Base-by-base conservation (phyloP, 2,888 invertebrate genomes). In the Cylindroiulus punctatus region DNA sequence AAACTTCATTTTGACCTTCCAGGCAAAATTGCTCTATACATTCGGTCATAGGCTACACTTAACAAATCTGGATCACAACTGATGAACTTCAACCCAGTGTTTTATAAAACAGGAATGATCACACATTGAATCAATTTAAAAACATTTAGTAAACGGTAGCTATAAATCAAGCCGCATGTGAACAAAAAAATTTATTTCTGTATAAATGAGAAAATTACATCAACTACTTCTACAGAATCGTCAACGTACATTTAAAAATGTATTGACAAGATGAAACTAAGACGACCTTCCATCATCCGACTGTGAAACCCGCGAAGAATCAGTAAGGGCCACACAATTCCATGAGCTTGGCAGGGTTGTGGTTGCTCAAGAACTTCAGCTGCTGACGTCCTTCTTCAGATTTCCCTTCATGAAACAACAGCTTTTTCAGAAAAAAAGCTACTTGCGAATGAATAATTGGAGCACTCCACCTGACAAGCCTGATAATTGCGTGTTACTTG, bases 341-440 rank as follows among this genome's bases (percentile, higher is more conserved):
- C 94, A 95, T 95, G 85, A 97, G 92, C 85, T 91, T 92, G 88
- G 92, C 93, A 0, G 97, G 96, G 91, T 97, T 96, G 89, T 92
- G 92, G 30, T 93, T 94, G 90, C 94, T 95, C 82, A 96, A 90
- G 89, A 94, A 93, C 88, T 94, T 94, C 1, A 97, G 91, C 91
- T 97, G 97, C 76, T 93, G 92, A 88, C 95, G 94, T 87, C 94
- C 93, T 10, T 93, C 92, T 85, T 93, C 93, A 0, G 93, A 92
- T 5, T 93, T 92, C 19, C 86, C 88, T 88, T 30, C 19, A 86
- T 22, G 84, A 85, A 76, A 83, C 42, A 85, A 84, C 84, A 26
- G 5, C 4, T 82, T 36, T 40, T n/a, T 40, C 5, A 82, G 4
- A 82, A 82, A 36, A 32, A 36, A 2, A 36, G 82, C 36, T 0